Evolutionary conservation across 2,113 vertebrate genomes (phyloP).

Genomic region (Telmatochromis bifrenatus): DNA sequence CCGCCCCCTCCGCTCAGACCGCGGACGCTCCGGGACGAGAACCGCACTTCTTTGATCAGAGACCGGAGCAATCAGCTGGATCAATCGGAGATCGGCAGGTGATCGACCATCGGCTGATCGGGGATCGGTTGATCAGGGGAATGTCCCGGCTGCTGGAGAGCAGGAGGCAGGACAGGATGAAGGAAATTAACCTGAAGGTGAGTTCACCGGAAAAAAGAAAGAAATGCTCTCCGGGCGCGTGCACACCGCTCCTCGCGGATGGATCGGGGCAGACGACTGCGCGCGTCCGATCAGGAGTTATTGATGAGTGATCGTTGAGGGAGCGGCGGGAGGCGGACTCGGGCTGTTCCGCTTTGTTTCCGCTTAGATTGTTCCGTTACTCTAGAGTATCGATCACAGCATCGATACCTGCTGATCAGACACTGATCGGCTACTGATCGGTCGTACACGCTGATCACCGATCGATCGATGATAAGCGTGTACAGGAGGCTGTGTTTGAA

Average conservation of each 20-base stretch:
- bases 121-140: background rate
- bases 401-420: background rate
- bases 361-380: background rate
- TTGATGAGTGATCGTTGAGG: background rate
- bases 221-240: background rate
- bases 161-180: slow-evolving; percentile 72
- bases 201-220: slow-evolving; percentile 24
- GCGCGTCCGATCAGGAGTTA: background rate
- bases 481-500: background rate
- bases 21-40: slow-evolving; percentile 12
- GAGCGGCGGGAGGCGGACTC: background rate
- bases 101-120: background rate
- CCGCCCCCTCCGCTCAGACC: slow-evolving; percentile 2
- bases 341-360: slow-evolving; percentile 13
- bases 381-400: background rate
- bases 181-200: slow-evolving; percentile 71
- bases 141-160: slow-evolving; percentile 60
- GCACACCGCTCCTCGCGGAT: background rate
- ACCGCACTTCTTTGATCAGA: background rate
- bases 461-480: background rate
- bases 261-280: background rate
- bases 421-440: background rate
- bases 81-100: background rate
- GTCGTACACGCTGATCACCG: background rate
- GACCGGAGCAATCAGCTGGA: background rate